Percentiles rank a stretch among this genome's conserved stretches.
Evolutionary conservation across 2,113 vertebrate genomes (phyloP).

Genomic region (Gnathonemus longibarbis): DNA sequence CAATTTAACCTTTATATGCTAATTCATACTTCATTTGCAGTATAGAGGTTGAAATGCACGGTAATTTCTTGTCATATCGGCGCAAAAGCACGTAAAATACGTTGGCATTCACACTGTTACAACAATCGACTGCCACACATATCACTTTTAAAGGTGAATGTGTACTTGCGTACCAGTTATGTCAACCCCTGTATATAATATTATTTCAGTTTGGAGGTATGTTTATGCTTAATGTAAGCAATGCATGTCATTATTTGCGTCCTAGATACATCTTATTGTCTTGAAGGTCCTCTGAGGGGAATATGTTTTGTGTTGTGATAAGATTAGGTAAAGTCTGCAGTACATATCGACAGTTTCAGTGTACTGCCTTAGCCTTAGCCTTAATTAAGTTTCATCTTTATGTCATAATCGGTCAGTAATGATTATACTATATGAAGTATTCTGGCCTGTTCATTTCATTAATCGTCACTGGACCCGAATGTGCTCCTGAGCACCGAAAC

Average conservation of each 20-base stretch:
- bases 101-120: too few species aligned
- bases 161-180: too few species aligned
- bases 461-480: background rate
- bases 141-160: too few species aligned
- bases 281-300: background rate
- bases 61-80: too few species aligned
- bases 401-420: conserved; percentile 5
- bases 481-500: background rate
- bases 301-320: background rate
- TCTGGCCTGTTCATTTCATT: background rate
- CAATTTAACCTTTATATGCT: too few species aligned
- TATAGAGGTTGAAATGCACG: too few species aligned
- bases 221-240: background rate
- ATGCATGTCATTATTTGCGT: background rate
- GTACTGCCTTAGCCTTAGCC: background rate
- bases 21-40: too few species aligned
- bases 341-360: background rate
- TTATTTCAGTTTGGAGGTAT: background rate
- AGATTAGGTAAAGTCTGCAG: background rate
- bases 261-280: background rate
- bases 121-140: too few species aligned
- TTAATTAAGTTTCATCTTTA: conserved; percentile 1
- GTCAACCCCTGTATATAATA: background rate
- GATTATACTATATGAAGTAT: background rate
- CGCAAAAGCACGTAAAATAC: too few species aligned